Evolutionary conservation across 30 jellyfish, hydroid and myxozoan species (phyloP), one percentile per base, ranked within the genome.

Genomic region (Cassiopea xamachana): DNA sequence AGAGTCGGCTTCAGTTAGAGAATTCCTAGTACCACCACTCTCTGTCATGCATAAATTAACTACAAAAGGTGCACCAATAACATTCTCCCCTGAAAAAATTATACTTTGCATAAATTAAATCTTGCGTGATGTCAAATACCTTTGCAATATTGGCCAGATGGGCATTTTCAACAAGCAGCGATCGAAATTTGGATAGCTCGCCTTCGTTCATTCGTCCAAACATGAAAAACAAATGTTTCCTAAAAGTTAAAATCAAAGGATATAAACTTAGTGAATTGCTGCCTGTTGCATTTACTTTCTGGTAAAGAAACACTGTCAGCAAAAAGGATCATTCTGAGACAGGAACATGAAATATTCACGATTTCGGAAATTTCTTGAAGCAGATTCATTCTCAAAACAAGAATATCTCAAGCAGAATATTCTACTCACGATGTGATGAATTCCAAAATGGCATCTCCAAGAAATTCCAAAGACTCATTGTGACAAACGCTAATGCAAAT

Each of bases 401-500:
- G 67, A 55, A 10, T 6, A 55, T 6, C 12, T 55, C 64, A 6
- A 3, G 12, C 0, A 48, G 12, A 59, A n/a, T 45, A n/a, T 16
- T 48, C 55, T 16, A 79, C 89, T 75, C 18, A 95, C 99, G 97
- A 81, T 12, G 91, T 48, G 50, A 91, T 60, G 75, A 92, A 69
- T 44, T 95, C 99, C 18, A 95, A 83, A n/a, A 95, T 94, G 55
- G 99, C 98, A 91, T 95, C 99, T 43, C 99, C 99, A 12, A 95
- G 98, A 73, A 95, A 95, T 46, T 95, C 99, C 89, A 95, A 48
- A 68, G 96, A 67, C 74, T 95, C 99, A 84, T 95, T 95, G 78
- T 95, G 93, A 64, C 67, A 64, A 13, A 64, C 74, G 15, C 74
- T 64, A 27, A 6, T 3, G 64, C 12, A 55, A 55, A 55, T 55